Evolutionary conservation across 1,140 invertebrate genomes (phyloP).

Genomic region (Heliconius eleuchia): DNA sequence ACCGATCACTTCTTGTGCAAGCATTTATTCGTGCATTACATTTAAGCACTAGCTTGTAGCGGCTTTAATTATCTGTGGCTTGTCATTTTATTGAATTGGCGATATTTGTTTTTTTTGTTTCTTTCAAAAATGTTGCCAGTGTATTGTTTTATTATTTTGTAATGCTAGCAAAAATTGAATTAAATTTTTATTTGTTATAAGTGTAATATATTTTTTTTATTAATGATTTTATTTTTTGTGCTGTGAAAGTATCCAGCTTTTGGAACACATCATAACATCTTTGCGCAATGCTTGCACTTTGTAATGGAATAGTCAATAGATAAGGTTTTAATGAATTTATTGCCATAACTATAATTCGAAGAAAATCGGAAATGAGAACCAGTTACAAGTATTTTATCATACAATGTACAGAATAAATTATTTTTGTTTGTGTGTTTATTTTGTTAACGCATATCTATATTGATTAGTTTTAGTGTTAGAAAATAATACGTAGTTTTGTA

Average conservation of each 20-base stretch:
- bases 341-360: constrained; percentile 71
- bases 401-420: constrained; percentile 77
- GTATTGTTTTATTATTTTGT: constrained; percentile 6
- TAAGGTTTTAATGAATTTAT: constrained; percentile 55
- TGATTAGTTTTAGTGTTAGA: constrained; percentile 73
- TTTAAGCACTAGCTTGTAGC: constrained; percentile 70
- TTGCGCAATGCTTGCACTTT: constrained; percentile 34
- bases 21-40: constrained; percentile 54
- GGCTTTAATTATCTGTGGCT: constrained; percentile 59
- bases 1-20: constrained; percentile 62
- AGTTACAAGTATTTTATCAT: constrained; percentile 54
- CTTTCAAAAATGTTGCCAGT: constrained; percentile 25
- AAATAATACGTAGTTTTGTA: constrained; percentile 68
- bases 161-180: background rate
- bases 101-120: constrained; percentile 9
- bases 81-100: background rate
- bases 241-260: constrained; percentile 3
- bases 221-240: constrained; percentile 11
- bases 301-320: constrained; percentile 45
- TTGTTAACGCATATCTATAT: constrained; percentile 67
- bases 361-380: constrained; percentile 56
- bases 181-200: constrained; percentile 18
- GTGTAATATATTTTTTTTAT: background rate
- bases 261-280: constrained; percentile 18
- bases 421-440: constrained; percentile 69